phyloP scores from a whole-genome alignment of 2,797 vertebrate genomes.

The Pteropus rufus region DNA sequence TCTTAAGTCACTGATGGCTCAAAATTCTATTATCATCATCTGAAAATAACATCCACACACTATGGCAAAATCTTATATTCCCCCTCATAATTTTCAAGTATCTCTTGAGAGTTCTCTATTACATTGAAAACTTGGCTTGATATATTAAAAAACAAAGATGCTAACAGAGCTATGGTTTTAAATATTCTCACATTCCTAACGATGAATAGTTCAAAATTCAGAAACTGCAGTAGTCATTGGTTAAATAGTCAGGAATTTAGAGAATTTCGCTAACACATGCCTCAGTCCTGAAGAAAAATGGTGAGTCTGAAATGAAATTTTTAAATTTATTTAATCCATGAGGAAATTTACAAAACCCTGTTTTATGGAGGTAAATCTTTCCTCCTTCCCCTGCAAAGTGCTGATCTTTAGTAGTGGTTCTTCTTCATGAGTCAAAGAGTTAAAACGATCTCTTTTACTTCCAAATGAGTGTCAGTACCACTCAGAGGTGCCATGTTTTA shows the following conservation, averaged over 20 bases:
- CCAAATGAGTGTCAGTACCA: slow-evolving; percentile 71
- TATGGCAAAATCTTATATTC: neutral
- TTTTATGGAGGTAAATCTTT: slow-evolving; percentile 54
- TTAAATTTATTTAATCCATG: neutral
- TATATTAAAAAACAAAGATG: neutral
- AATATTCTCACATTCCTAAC: neutral
- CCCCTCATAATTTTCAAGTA: neutral
- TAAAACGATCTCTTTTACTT: slow-evolving; percentile 78
- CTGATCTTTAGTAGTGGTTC: slow-evolving; percentile 42
- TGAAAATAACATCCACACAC: neutral
- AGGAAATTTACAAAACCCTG: slow-evolving; percentile 3
- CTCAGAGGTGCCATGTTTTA: slow-evolving; percentile 84
- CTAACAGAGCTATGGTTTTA: neutral
- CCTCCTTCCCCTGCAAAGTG: neutral
- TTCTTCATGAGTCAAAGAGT: slow-evolving; percentile 75
- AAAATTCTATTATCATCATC: slow-evolving; percentile 5
- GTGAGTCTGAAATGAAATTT: neutral
- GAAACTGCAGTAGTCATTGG: neutral
- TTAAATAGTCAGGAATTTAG: slow-evolving; percentile 11
- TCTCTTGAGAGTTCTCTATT: neutral
- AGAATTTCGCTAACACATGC: neutral
- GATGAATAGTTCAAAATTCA: slow-evolving; percentile 2
- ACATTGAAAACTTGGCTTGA: neutral
- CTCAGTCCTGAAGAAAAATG: slow-evolving; percentile 18
- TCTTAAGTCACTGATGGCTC: neutral